Evolutionary conservation across 2,888 invertebrate genomes (phyloP), one percentile per base, ranked within the genome.

Genomic region (Polyploca ridens): DNA sequence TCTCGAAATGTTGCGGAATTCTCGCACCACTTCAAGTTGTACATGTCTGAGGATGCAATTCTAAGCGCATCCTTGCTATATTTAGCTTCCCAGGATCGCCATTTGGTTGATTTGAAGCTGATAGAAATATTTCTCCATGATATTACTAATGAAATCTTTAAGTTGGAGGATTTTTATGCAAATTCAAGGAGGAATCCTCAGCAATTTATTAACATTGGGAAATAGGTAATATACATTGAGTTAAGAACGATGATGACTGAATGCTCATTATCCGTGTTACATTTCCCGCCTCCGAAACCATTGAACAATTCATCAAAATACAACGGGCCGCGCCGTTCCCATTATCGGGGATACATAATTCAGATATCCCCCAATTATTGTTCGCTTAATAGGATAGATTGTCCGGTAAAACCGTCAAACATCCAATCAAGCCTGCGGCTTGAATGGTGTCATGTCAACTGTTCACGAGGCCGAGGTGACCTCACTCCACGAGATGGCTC

Each of bases 61-160:
- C 67, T 64, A 58, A 68, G 65, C 69, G 66, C 62, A 63, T 66
- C 65, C 69, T 65, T 70, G 69, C 35, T 61, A 69, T 66, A 5
- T 69, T 65, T 66, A 64, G 62, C 46, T 58, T 62, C 38, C 67
- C 62, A 61, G 61, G 66, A 63, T 65, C 19, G 19, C 54, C 54
- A 10, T 41, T 38, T 13, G 41, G 41, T 13, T 41, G 1, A 13
- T 41, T 4, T 41, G 41, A 41, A 41, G 41, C 41, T 41, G 3
- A 7, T 38, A 35, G 27, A 27, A 27, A 27, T 10, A 38, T 38
- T 35, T 7, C 7, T 35, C 35, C 7, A 35, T 35, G 7, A 7
- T 27, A 27, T 27, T 27, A 27, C 27, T 27, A 27, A 27, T 27
- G 27, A 27, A 27, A 27, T 2, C 27, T 27, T 7, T 35, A 35